Evolutionary conservation across 1,140 invertebrate genomes (phyloP), one percentile per base, ranked within the genome.

Genomic region (Heliconius nattereri): DNA sequence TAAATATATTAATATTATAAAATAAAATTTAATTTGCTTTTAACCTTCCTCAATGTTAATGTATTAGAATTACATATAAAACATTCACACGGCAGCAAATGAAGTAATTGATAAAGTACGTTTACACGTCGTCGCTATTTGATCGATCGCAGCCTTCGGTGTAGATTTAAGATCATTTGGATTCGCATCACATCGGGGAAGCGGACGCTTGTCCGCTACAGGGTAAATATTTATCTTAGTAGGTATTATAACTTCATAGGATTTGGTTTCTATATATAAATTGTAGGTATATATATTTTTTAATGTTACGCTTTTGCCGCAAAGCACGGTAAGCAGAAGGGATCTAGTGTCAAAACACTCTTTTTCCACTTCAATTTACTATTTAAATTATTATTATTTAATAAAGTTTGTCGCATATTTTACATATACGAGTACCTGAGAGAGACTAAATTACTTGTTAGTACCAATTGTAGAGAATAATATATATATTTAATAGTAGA

Each of bases 81-180:
- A 66, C 29, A 29, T 66, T 26, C 13, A 66, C n/a, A 26, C 60
- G 9, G 11, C 13, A 11, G 60, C 60, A 66, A 66, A 66, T 66
- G 60, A 66, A 66, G 60, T 26, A 66, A 66, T 66, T 66, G 60
- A 66, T 26, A 66, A 66, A 66, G 23, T 37, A 40, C 81, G 54
- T 71, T 80, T 75, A 81, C 79, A 78, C 71, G 71, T 78, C 79
- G 40, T 26, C 73, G 71, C 52, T 76, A 76, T 81, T 77, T 66
- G 66, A 83, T 83, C 82, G 82, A 83, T 83, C 73, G 60, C 60
- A 66, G 60, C 26, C 32, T 71, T 77, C 79, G 76, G 78, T 73
- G 75, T 73, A 83, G 45, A 52, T 71, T 23, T 77, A 76, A 54
- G 71, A 49, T 35, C 60, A 75, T 83, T 80, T 66, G 49, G 80